Conservation (phyloP, 2,113 vertebrate species). For the Neogale vison region DNA sequence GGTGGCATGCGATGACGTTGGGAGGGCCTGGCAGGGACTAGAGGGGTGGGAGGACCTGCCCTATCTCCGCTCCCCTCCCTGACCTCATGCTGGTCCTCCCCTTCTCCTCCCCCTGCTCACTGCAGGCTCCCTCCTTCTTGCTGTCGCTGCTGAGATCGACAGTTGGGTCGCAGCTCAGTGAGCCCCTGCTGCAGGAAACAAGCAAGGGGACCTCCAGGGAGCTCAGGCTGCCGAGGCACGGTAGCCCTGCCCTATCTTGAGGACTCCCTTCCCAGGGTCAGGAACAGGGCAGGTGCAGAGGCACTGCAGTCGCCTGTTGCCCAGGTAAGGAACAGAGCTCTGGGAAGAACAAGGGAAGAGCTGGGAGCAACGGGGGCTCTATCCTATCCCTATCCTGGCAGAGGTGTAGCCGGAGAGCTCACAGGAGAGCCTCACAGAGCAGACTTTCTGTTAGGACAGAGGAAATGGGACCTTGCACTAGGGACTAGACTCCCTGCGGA, state of each 20-base stretch:
- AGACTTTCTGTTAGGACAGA: background rate
- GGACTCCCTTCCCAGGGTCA: background rate
- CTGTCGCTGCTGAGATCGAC: constrained; percentile 1
- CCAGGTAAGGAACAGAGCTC: constrained; percentile 64
- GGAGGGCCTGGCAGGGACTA: constrained; percentile 38
- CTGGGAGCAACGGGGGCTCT: background rate
- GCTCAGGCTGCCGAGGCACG: background rate
- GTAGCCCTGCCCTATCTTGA: background rate
- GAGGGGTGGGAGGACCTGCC: constrained; percentile 55
- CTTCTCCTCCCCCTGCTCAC: constrained; percentile 68
- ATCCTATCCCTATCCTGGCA: background rate
- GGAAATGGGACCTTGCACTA: background rate
- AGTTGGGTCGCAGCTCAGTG: background rate
- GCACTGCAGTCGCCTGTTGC: background rate
- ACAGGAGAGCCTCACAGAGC: background rate
- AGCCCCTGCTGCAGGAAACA: constrained; percentile 39
- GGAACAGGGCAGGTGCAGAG: constrained; percentile 64
- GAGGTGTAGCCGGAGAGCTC: background rate
- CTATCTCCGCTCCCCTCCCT: constrained; percentile 72
- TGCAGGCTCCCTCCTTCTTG: constrained; percentile 54
- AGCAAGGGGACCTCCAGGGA: background rate
- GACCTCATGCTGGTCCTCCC: constrained; percentile 73
- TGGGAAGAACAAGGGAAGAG: background rate
- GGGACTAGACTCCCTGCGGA: background rate
- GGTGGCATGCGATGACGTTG: background rate